Base-by-base conservation (phyloP, 1,140 invertebrate species). In the Pogonomyrmex barbatus region DNA sequence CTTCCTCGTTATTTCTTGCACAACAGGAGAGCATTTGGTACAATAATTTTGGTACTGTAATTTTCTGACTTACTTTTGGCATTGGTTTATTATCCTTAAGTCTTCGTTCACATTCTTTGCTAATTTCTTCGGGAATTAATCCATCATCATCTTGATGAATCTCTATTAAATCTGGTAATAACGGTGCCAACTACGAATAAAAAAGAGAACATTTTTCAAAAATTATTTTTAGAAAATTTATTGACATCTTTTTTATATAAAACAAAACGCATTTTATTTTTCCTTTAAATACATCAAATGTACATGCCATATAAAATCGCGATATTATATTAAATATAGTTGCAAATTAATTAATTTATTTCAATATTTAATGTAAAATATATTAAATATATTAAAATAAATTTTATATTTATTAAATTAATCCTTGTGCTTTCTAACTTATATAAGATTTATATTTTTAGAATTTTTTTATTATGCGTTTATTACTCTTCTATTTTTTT, bases 111-210 rank as follows among this genome's bases (percentile, higher is more conserved):
- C 94, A 94, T 50, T 86, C 65, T 47, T 89, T 73, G 1, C 50
- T 68, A 56, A 95, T 94, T 45, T 92, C 67, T 1, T 92, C 91
- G 0, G 94, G 93, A 62, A 94, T 90, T 36, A 94, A 90, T 45
- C 95, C 95, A 63, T 95, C 88, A 36, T 85, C 71, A 78, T 95
- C 95, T 88, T 95, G 94, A 4, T 81, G 9, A 36, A 95, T 93
- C 63, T 85, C 87, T 24, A 95, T 92, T 1, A 93, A 84, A 36
- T 95, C 92, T 0, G 93, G 90, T 17, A 73, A 58, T 33, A 93
- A 52, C 0, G 94, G 87, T 12, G n/a, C 9, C 5, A 95, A 60
- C 95, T 95, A 50, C 12, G 6, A 70, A 4, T 56, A 14, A 68
- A 65, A 39, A 0, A 2, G 14, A 50, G 24, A 58, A 0, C 24